Percentiles rank a stretch among this genome's conserved stretches.
phyloP scores from a whole-genome alignment of 2,113 vertebrate genomes.

The Pitta sordida region DNA sequence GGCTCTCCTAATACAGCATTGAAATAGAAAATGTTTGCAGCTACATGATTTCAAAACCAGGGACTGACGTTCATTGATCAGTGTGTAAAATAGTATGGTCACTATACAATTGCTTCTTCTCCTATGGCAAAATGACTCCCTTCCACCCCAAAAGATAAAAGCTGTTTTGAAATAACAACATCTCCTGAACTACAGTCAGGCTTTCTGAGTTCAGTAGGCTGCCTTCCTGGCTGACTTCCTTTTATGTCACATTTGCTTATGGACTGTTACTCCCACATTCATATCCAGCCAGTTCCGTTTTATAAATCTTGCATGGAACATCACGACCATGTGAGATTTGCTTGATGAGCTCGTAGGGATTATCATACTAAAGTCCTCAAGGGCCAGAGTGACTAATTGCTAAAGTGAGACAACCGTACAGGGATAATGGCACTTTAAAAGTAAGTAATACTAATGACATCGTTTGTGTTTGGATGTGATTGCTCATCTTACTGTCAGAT shows the following conservation, averaged over 20 bases:
- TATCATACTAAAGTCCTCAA: slow-evolving; percentile 47
- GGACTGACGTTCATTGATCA: neutral
- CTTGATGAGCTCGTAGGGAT: slow-evolving; percentile 13
- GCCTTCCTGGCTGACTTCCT: slow-evolving; percentile 2
- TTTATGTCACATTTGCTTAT: slow-evolving; percentile 41
- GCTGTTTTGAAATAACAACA: neutral
- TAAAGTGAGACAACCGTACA: slow-evolving; percentile 26
- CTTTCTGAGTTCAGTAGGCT: slow-evolving; percentile 9
- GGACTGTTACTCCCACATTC: slow-evolving; percentile 41
- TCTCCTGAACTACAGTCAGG: neutral
- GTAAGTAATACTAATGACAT: slow-evolving; percentile 44
- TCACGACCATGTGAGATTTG: neutral
- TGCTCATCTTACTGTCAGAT: neutral
- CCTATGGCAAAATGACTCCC: neutral
- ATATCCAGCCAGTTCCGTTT: neutral
- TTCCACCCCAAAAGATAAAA: neutral
- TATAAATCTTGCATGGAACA: slow-evolving; percentile 43
- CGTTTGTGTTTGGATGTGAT: neutral
- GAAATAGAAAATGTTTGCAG: slow-evolving; percentile 17
- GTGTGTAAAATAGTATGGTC: neutral
- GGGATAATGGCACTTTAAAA: slow-evolving; percentile 9
- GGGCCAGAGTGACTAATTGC: slow-evolving; percentile 27
- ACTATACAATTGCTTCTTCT: neutral
- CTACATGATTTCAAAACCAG: neutral
- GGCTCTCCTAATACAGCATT: slow-evolving; percentile 10